Evolutionary conservation across 2,888 invertebrate genomes (phyloP).

Genomic region (Pelosia muscerda): DNA sequence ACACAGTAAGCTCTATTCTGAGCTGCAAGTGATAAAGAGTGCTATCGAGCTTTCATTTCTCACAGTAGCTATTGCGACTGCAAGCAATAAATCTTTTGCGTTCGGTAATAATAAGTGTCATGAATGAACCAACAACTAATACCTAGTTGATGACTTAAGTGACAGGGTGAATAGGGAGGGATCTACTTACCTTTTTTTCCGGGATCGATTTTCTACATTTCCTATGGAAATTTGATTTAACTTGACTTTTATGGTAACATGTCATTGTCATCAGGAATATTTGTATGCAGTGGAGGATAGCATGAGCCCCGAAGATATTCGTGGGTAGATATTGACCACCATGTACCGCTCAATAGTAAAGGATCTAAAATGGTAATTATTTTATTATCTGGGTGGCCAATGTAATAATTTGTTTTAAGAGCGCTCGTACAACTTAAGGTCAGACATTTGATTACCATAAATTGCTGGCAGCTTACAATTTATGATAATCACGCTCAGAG

Average conservation of each 20-base stretch:
- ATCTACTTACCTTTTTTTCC: neutral
- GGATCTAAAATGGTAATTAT: neutral
- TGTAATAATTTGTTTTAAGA: neutral
- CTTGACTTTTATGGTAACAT: too few species aligned
- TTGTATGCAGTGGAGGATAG: too few species aligned
- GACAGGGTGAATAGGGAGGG: too few species aligned
- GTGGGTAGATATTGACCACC: neutral
- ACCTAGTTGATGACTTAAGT: neutral
- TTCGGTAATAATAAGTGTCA: too few species aligned
- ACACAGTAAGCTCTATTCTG: neutral
- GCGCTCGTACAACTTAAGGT: neutral
- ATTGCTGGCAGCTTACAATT: neutral
- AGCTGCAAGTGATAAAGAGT: neutral
- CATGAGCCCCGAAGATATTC: neutral
- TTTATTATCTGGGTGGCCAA: neutral
- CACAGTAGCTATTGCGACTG: neutral
- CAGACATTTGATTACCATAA: neutral
- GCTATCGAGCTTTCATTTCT: neutral
- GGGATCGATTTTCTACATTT: neutral
- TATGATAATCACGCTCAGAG: neutral
- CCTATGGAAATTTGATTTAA: too few species aligned
- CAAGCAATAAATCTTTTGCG: neutral
- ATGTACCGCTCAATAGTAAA: neutral
- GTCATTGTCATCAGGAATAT: neutral
- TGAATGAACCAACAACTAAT: too few species aligned